Base-by-base conservation (phyloP, 2,113 vertebrate species). In the Callospermophilus lateralis region DNA sequence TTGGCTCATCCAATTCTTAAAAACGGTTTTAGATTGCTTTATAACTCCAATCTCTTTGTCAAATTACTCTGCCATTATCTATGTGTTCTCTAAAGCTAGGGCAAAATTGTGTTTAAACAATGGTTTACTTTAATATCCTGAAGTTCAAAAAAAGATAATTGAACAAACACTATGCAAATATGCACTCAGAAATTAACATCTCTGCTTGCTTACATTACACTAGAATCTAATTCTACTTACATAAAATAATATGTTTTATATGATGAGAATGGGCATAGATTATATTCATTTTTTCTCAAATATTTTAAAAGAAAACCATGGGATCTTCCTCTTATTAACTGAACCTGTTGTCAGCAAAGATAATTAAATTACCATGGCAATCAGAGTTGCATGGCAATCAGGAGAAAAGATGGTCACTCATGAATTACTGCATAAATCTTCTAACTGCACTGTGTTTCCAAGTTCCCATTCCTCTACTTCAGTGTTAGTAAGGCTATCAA, bases 21-120 rank as follows among this genome's bases (percentile, higher is more conserved):
- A 97, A 97, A 89, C 2, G 45, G 26, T 72, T 96, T 96, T 96
- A 95, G 90, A 86, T 68, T 91, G 34, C 13, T 86, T 94, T 95
- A 96, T 89, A 95, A 96, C 78, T 72, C 15, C 72, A 92, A 53
- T 45, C 12, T 51, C 84, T 96, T 98, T 97, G 61, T 96, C 76
- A 98, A 92, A 95, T 96, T 92, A 93, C 26, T 87, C 72, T 95
- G 28, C 4, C 77, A 92, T 90, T 96, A 81, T 58, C n/a, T 55
- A 90, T 77, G 22, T 88, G 19, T 92, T 97, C 78, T 94, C 0
- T 92, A 96, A 97, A 72, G 24, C 42, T 70, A 94, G 12, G 13
- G 42, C n/a, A 97, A 97, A 96, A 74, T 28, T 58, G 2, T 74
- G 3, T 42, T 96, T 96, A 97, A 90, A 95, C 84, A 87, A 78